These are phyloP conservation scores for Phortica variegata DNA, from an alignment of 1,140 invertebrate genomes.

Conservation along the genomic window DNA sequence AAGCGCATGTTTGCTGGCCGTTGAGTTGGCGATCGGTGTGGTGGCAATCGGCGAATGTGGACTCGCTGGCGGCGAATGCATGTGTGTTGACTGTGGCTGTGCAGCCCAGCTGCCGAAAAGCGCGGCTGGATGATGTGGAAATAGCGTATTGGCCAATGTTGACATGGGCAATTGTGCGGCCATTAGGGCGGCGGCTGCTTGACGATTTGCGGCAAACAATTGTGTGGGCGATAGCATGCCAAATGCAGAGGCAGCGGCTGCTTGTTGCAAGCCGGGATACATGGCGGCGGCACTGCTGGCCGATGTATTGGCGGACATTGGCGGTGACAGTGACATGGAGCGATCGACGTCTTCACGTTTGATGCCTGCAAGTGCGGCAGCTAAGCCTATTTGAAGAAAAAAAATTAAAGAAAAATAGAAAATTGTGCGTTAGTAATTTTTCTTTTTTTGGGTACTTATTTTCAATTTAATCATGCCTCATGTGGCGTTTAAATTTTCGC, in stretches of 20 bases:
- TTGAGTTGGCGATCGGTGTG: conserved; percentile 18
- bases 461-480: conserved; percentile 13
- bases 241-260: conserved; percentile 57
- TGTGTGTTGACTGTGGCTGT: conserved; percentile 39
- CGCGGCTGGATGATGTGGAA: conserved; percentile 59
- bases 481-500: not conserved
- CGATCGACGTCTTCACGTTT: conserved; percentile 57
- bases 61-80: conserved; percentile 49
- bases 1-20: conserved; percentile 33
- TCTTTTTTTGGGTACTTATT: conserved; percentile 4
- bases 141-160: conserved; percentile 52
- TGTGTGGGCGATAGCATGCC: conserved; percentile 61
- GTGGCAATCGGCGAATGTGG: conserved; percentile 40
- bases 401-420: conserved; percentile 1
- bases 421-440: conserved; percentile 11
- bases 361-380: conserved; percentile 54
- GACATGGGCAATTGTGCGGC: conserved; percentile 48
- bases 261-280: conserved; percentile 56
- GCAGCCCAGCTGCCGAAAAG: conserved; percentile 60
- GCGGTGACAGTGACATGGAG: conserved; percentile 48
- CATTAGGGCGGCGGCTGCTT: conserved; percentile 58
- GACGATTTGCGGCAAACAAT: conserved; percentile 61
- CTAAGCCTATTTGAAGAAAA: conserved; percentile 51
- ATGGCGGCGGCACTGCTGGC: conserved; percentile 43
- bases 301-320: conserved; percentile 50